These are phyloP conservation scores for Schizotus pectinicornis DNA, from an alignment of 2,888 invertebrate genomes.

Conservation along the genomic window DNA sequence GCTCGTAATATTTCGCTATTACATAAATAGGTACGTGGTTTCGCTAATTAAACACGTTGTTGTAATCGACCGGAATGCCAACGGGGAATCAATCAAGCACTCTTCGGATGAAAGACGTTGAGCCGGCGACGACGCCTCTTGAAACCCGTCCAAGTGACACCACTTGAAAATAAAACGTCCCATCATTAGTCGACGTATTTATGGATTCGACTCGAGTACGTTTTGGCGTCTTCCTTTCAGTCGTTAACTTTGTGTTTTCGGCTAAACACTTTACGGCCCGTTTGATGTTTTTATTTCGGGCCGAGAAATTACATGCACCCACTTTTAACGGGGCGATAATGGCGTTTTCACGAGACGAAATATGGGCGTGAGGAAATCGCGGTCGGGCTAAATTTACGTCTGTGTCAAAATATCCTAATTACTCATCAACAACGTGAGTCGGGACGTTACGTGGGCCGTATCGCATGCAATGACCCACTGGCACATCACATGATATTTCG, in stretches of 20 bases:
- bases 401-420: too few relatives aligned
- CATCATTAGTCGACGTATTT: constrained; percentile 46
- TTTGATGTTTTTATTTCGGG: constrained; percentile 31
- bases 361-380: neutral
- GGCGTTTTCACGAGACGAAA: constrained; percentile 7
- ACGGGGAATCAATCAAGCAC: constrained; percentile 27
- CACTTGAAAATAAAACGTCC: constrained; percentile 47
- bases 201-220: constrained; percentile 37
- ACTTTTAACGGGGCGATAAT: constrained; percentile 5
- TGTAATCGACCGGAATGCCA: constrained; percentile 39
- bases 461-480: too few relatives aligned
- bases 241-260: constrained; percentile 27
- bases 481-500: too few relatives aligned
- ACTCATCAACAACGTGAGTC: too few relatives aligned
- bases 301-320: constrained; percentile 1
- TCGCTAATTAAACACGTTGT: constrained; percentile 44
- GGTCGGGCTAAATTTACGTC: too few relatives aligned
- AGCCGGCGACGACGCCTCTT: constrained; percentile 36
- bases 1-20: constrained; percentile 36
- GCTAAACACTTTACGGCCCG: constrained; percentile 22
- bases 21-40: constrained; percentile 41
- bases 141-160: constrained; percentile 44
- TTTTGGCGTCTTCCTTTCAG: constrained; percentile 35
- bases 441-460: too few relatives aligned
- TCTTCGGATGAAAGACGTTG: constrained; percentile 37